Conservation (phyloP, 2,888 invertebrate genomes). For the Muscina levida region DNA sequence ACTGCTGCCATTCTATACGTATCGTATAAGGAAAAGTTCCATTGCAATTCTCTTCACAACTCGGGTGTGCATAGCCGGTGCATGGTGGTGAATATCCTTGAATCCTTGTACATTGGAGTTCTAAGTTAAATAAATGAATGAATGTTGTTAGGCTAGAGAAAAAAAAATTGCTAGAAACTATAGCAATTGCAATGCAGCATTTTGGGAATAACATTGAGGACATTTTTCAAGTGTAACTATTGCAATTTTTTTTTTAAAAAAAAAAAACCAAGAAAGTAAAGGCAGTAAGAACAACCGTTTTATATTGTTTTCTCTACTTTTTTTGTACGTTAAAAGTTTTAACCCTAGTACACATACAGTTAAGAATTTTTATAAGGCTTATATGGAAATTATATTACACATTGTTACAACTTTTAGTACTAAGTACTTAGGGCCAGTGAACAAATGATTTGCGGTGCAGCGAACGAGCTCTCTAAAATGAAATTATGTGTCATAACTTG, state of each 20-base stretch:
- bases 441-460: constrained; percentile 18
- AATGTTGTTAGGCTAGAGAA: background rate
- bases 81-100: constrained; percentile 13
- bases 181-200: constrained; percentile 36
- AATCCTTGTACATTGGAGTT: constrained; percentile 17
- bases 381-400: background rate
- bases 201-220: constrained; percentile 48
- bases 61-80: constrained; percentile 7
- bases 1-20: constrained; percentile 35
- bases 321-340: too few species aligned
- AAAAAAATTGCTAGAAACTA: too few species aligned
- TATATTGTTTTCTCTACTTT: too few species aligned
- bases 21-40: background rate
- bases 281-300: too few species aligned
- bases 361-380: background rate
- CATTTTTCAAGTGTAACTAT: constrained; percentile 46
- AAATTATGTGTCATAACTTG: background rate
- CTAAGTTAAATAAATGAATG: constrained; percentile 39
- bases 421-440: constrained; percentile 7
- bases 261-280: background rate
- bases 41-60: background rate
- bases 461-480: background rate
- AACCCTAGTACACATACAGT: background rate
- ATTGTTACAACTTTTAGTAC: background rate
- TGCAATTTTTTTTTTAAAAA: constrained; percentile 42